Conservation (phyloP, 2,113 vertebrate species). For the Oryzias celebensis region DNA sequence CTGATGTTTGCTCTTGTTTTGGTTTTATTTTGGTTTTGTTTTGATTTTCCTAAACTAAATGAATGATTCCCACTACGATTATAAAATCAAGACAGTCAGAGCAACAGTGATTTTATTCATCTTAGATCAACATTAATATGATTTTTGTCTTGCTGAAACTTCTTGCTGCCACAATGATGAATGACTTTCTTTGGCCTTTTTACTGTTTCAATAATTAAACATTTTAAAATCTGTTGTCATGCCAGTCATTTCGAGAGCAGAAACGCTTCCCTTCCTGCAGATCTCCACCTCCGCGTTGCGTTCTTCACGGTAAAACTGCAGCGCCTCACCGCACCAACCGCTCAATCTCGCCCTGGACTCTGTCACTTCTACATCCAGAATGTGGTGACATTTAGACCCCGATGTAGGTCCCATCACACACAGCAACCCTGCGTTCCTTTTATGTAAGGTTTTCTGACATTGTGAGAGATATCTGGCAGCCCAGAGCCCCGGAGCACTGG, state of each 20-base stretch:
- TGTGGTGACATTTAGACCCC: constrained; percentile 28
- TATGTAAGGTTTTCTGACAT: constrained; percentile 10
- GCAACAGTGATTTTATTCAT: too few relatives aligned
- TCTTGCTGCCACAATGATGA: too few relatives aligned
- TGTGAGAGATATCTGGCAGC: constrained; percentile 23
- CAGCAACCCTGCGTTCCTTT: constrained; percentile 16
- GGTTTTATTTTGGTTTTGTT: too few relatives aligned
- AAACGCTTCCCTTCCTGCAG: constrained; percentile 1
- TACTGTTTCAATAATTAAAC: too few relatives aligned
- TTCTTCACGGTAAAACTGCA: constrained; percentile 43
- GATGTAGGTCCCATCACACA: constrained; percentile 7
- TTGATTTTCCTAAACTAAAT: too few relatives aligned
- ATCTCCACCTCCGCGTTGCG: constrained; percentile 30
- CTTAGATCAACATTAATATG: too few relatives aligned
- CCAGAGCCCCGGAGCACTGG: constrained; percentile 26
- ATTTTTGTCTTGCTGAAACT: too few relatives aligned
- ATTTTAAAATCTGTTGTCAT: not conserved
- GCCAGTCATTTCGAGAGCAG: not conserved
- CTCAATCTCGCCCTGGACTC: constrained; percentile 15
- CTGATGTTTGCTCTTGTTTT: too few relatives aligned
- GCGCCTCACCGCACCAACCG: constrained; percentile 9
- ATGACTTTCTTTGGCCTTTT: too few relatives aligned
- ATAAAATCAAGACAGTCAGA: too few relatives aligned
- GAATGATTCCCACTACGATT: too few relatives aligned
- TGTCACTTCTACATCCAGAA: constrained; percentile 10